Evolutionary conservation across 2,113 vertebrate genomes (phyloP).

Genomic region (Candoia aspera): DNA sequence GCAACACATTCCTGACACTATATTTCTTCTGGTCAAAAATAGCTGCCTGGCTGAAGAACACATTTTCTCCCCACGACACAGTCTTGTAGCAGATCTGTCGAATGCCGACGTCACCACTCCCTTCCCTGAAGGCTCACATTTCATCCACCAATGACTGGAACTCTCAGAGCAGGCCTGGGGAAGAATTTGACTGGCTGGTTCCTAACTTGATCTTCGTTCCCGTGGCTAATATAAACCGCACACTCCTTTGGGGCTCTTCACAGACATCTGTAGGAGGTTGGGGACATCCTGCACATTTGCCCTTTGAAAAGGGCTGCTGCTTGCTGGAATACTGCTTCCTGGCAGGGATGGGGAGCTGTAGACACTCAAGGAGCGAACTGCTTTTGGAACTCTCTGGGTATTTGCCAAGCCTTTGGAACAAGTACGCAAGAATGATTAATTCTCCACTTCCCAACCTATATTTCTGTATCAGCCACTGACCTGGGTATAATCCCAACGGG

Average conservation of each 20-base stretch:
- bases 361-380: background rate
- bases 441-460: background rate
- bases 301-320: background rate
- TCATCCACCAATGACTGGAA: background rate
- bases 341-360: background rate
- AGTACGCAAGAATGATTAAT: background rate
- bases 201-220: background rate
- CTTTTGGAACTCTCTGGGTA: background rate
- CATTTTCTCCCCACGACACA: accelerated
- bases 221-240: background rate
- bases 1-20: conserved; percentile 16
- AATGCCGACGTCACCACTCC: background rate
- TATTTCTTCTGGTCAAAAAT: conserved; percentile 10
- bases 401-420: background rate
- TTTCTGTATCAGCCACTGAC: background rate
- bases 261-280: background rate
- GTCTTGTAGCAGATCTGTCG: background rate
- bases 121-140: background rate
- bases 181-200: background rate
- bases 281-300: conserved; percentile 5
- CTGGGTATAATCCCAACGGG: background rate
- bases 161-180: background rate
- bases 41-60: conserved; percentile 5
- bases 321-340: background rate
- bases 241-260: background rate